Conservation (phyloP, 1,140 invertebrate species). For the Mactra quadrangularis region DNA sequence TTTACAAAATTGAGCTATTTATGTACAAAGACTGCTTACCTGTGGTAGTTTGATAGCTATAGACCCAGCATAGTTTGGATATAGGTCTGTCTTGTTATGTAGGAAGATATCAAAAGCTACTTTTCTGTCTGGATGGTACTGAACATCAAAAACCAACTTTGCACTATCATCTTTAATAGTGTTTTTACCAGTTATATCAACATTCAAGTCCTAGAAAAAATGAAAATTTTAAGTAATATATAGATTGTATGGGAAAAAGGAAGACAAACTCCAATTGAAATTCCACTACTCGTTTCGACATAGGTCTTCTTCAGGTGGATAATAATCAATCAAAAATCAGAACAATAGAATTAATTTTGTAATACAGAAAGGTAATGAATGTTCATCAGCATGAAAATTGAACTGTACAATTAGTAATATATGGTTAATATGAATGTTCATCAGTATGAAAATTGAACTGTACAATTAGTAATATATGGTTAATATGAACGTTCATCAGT, state of each 20-base stretch:
- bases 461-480: no score
- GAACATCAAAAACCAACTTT: not conserved
- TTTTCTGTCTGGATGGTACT: constrained; percentile 45
- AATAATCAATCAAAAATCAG: not conserved
- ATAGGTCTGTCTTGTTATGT: constrained; percentile 32
- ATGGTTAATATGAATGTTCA: no score
- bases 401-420: no score
- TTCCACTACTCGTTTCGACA: no score
- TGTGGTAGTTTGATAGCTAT: constrained; percentile 40
- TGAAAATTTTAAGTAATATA: not conserved
- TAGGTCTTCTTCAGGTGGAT: no score
- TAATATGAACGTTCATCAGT: no score
- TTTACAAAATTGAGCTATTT: no score
- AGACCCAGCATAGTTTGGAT: constrained; percentile 38
- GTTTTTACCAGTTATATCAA: constrained; percentile 58
- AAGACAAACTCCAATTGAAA: no score
- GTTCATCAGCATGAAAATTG: no score
- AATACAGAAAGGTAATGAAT: not conserved
- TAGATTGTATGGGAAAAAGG: no score
- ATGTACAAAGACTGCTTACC: not conserved
- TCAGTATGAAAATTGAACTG: no score
- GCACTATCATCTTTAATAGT: constrained; percentile 25
- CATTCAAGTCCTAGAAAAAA: constrained; percentile 62
- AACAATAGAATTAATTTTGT: not conserved
- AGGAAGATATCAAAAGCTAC: constrained; percentile 26